phyloP scores from a whole-genome alignment of 2,797 vertebrate species.

The Perodicticus potto region DNA sequence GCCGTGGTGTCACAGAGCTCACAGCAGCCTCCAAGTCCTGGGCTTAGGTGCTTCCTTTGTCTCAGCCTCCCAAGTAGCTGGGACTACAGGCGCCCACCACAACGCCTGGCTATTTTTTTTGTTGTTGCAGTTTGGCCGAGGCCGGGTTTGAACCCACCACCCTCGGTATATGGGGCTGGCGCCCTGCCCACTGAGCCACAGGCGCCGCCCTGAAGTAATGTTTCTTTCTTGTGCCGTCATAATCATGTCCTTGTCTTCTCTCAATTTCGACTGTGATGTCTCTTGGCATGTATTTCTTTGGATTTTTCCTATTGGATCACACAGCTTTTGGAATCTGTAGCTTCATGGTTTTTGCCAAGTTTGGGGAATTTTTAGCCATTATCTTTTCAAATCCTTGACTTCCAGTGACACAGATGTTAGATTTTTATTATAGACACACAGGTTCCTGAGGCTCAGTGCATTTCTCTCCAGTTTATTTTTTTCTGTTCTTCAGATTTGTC shows the following conservation, averaged over 20 bases:
- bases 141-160: no score
- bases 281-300: neutral
- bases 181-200: no score
- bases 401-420: neutral
- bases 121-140: no score
- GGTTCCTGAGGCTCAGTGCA: neutral
- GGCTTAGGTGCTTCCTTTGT: no score
- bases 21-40: no score
- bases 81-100: no score
- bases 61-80: no score
- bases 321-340: neutral
- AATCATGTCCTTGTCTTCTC: neutral
- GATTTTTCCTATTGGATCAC: neutral
- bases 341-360: neutral
- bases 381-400: neutral
- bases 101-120: no score
- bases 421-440: neutral
- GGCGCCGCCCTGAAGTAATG: neutral
- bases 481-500: neutral
- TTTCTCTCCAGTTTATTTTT: neutral
- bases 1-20: no score
- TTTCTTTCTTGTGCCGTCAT: conserved; percentile 5
- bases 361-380: neutral
- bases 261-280: neutral
- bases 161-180: no score